Base-by-base conservation (phyloP, 2,113 vertebrate species). In the Oxyruncus cristatus region DNA sequence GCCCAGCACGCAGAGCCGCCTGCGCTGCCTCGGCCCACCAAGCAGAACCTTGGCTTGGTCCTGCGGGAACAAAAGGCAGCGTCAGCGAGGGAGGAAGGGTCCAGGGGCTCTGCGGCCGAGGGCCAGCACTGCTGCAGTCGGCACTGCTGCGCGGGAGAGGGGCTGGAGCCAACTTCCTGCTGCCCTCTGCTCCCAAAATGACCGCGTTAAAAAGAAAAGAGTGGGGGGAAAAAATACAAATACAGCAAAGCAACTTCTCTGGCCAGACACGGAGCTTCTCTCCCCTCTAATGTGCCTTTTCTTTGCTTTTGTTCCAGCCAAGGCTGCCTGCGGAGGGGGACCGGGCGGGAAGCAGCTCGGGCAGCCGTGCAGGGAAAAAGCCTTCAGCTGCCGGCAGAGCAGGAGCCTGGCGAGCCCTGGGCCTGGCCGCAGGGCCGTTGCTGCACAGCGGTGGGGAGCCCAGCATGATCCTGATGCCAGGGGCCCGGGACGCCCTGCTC, bases 41-140 rank as follows among this genome's bases (percentile, higher is more conserved):
- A 95, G 97, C 97, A 85, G 97, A 95, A 98, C 98, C 98, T 97
- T 91, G 96, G 97, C 98, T 96, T 47, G 26, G 89, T 97, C 97
- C 97, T 95, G 95, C 46, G 58, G 97, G 97, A 98, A 98, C 98
- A 98, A 98, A 98, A 98, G 98, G 96, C 95, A 76, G 96, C 65
- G 37, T 95, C 93, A 14, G 92, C 90, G 75, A 0, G 32, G 94
- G 94, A 95, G 93, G 94, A 87, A 97, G 94, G 73, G 65, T 50
- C 12, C n/a, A 79, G 96, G 95, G 97, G 95, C 92, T 97, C 95
- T 9, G 75, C 89, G 82, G 97, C 85, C 79, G 74, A 97, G 96
- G 93, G 97, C 97, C 96, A 89, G 93, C 3, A 37, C 93, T 58
- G 94, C 89, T 83, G 93, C 70, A 39, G 95, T 96, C 93, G 16